Conservation (phyloP, 2,888 invertebrate species). For the Chirona hameri region DNA sequence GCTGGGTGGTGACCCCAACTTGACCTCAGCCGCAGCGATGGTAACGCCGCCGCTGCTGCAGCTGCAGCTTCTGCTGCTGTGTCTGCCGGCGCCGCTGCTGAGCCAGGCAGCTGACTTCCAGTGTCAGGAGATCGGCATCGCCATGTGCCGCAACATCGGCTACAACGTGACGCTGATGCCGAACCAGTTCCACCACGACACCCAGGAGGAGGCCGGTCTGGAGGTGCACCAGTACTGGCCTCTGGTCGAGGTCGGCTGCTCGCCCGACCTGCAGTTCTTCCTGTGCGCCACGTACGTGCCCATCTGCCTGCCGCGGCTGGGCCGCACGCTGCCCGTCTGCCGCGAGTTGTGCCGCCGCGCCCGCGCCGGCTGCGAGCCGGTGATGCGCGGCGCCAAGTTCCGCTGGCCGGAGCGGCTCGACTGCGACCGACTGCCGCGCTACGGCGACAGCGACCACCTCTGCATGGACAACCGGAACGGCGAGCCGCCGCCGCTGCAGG, state of each 20-base stretch:
- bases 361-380: slow-evolving; percentile 74
- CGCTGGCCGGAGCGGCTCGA: slow-evolving; percentile 86
- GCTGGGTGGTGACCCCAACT: no score
- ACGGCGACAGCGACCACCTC: slow-evolving; percentile 36
- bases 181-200: slow-evolving; percentile 84
- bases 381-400: slow-evolving; percentile 81
- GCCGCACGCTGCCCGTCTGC: slow-evolving; percentile 85
- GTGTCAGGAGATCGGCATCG: slow-evolving; percentile 91
- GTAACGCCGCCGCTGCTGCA: slow-evolving; percentile 8
- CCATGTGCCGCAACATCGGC: slow-evolving; percentile 83
- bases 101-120: not conserved
- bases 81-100: not conserved
- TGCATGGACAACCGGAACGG: slow-evolving; percentile 40
- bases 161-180: slow-evolving; percentile 97
- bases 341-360: slow-evolving; percentile 84
- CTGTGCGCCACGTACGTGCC: slow-evolving; percentile 93
- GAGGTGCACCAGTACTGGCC: slow-evolving; percentile 92
- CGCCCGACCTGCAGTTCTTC: slow-evolving; percentile 89
- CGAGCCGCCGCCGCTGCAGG: slow-evolving; percentile 35
- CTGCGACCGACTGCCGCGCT: slow-evolving; percentile 84
- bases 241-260: slow-evolving; percentile 89
- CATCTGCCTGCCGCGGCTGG: slow-evolving; percentile 89
- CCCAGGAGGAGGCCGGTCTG: slow-evolving; percentile 89
- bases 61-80: not conserved
- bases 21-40: no score